Evolutionary conservation across 1,140 invertebrate species (phyloP).

Genomic region (Drosophila guanche): DNA sequence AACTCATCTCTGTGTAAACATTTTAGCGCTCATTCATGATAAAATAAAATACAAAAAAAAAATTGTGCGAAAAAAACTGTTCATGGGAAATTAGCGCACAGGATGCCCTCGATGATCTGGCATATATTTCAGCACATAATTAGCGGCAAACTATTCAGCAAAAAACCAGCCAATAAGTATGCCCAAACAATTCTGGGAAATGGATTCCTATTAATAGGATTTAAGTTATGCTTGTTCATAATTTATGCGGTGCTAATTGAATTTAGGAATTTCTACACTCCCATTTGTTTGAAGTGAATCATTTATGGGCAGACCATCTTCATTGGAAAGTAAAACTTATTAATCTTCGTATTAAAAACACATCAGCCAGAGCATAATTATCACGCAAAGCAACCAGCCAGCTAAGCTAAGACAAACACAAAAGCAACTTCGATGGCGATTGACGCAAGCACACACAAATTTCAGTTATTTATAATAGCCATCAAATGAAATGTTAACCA

Average conservation of each 20-base stretch:
- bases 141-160: conserved; percentile 49
- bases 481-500: conserved; percentile 41
- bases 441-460: conserved; percentile 42
- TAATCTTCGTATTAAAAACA: too few relatives aligned
- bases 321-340: too few relatives aligned
- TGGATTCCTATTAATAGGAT: conserved; percentile 34
- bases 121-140: conserved; percentile 68
- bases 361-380: too few relatives aligned
- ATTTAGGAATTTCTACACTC: conserved; percentile 2
- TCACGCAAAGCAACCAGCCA: not conserved
- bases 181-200: conserved; percentile 22
- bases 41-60: conserved; percentile 15
- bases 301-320: too few relatives aligned
- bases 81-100: conserved; percentile 36
- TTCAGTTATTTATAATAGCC: conserved; percentile 57
- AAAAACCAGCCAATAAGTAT: conserved; percentile 20
- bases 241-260: conserved; percentile 1
- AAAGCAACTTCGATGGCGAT: conserved; percentile 9
- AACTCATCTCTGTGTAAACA: conserved; percentile 44
- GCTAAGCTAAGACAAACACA: conserved; percentile 20
- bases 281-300: not conserved
- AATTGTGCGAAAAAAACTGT: not conserved
- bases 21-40: conserved; percentile 28
- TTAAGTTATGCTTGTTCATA: conserved; percentile 32
- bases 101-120: conserved; percentile 49